Base-by-base conservation (phyloP, 2,113 vertebrate genomes). In the Pygoscelis adeliae region DNA sequence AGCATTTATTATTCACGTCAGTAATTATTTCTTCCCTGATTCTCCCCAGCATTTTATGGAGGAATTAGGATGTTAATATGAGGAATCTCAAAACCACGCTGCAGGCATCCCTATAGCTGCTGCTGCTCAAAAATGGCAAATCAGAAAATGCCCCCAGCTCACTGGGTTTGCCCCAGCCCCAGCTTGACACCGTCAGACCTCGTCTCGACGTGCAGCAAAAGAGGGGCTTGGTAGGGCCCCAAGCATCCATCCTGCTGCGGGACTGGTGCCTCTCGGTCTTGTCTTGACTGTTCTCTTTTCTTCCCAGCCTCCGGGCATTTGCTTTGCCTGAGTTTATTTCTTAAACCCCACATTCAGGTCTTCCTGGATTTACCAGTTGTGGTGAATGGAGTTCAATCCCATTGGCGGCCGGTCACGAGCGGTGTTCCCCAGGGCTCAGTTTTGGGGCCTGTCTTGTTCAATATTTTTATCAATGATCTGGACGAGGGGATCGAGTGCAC, bases 151-250 rank as follows among this genome's bases (percentile, higher is more conserved):
- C 10, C 42, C 46, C 42, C 18, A 18, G 1, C 32, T 32, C 9
- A 3, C 38, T 11, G 47, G 38, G 34, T 47, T 52, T 50, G 67
- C 19, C 27, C 38, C 8, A 3, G 38, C 50, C 36, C 36, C 1
- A 1, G 30, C 36, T 52, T 2, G 1, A 4, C 0, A 2, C 19
- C 0, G 1, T n/a, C 71, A 18, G 71, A 34, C 7, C 38, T 6
- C 3, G 1, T 10, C 70, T 17, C 2, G 2, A 25, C 0, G 2
- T 25, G 47, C 40, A 29, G 87, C 26, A 6, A 3, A n/a, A n/a
- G 44, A 26, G 36, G 52, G 61, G 69, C 52, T 50, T 2, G 9
- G 36, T 6, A 21, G 2, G 30, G 58, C 36, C 44, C 30, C 5
- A 2, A 25, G 78, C 44, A 50, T 9, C 61, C 32, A 6, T 29